Evolutionary conservation across 2,888 invertebrate species (phyloP).

Genomic region (Polylopha cassiicola): DNA sequence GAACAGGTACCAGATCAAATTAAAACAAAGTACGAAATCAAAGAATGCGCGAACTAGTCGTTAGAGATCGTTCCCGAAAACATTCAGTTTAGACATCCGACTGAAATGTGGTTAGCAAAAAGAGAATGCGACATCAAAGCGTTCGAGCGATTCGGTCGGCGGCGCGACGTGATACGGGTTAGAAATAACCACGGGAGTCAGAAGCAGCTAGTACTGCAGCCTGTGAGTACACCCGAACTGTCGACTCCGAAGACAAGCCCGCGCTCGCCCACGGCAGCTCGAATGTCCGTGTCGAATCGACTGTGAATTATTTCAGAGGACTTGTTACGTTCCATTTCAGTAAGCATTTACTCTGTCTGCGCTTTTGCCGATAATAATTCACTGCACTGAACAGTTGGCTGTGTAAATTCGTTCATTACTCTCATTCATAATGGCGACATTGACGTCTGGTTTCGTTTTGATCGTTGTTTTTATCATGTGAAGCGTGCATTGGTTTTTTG

Average conservation of each 20-base stretch:
- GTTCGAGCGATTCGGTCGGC: conserved; percentile 58
- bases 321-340: conserved; percentile 60
- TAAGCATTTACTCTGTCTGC: conserved; percentile 51
- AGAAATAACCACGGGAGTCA: conserved; percentile 52
- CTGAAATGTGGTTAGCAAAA: conserved; percentile 72
- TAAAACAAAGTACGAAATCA: conserved; percentile 38
- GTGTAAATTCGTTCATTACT: conserved; percentile 60
- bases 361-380: conserved; percentile 59
- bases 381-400: conserved; percentile 43
- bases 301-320: conserved; percentile 66
- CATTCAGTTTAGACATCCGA: conserved; percentile 51
- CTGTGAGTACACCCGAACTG: conserved; percentile 33
- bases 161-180: conserved; percentile 66
- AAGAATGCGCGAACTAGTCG: conserved; percentile 39
- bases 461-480: too few species aligned
- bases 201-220: conserved; percentile 21
- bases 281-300: conserved; percentile 61
- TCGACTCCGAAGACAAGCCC: conserved; percentile 49
- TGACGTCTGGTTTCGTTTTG: conserved; percentile 15
- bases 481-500: too few species aligned
- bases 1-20: conserved; percentile 18
- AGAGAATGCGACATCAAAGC: conserved; percentile 74
- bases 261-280: conserved; percentile 51
- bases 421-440: conserved; percentile 44
- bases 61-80: conserved; percentile 66